Conservation (phyloP, 1,140 invertebrate species). For the Camponotus floridanus region DNA sequence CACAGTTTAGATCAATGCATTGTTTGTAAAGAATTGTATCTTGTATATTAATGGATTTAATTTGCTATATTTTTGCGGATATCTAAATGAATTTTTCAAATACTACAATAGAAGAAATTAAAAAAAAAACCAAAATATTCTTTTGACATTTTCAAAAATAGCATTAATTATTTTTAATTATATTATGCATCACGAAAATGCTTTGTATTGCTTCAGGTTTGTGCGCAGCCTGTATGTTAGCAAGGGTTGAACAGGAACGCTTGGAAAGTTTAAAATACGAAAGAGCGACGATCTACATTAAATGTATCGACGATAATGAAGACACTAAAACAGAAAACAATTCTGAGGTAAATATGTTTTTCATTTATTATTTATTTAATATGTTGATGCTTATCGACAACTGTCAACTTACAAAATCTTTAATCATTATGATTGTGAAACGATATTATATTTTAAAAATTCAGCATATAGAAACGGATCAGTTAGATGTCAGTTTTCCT, state of each 20-base stretch:
- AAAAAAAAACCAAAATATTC: neutral
- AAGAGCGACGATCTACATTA: slow-evolving; percentile 83
- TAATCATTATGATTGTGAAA: neutral
- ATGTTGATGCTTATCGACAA: neutral
- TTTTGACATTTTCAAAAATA: neutral
- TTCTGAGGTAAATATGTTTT: slow-evolving; percentile 74
- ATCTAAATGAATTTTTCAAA: neutral
- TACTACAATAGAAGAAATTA: neutral
- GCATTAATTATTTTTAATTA: neutral
- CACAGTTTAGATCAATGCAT: neutral
- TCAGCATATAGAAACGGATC: neutral
- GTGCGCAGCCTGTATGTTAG: slow-evolving; percentile 80
- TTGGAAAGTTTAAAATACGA: slow-evolving; percentile 84
- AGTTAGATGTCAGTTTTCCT: neutral
- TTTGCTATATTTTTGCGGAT: neutral
- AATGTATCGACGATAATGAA: slow-evolving; percentile 82
- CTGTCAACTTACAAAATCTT: neutral
- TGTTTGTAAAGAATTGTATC: neutral
- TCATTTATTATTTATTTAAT: neutral
- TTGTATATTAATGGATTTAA: neutral
- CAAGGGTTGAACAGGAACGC: slow-evolving; percentile 81
- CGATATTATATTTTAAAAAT: neutral
- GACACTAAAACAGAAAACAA: slow-evolving; percentile 78
- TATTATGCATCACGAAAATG: neutral
- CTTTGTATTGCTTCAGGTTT: slow-evolving; percentile 77